Evolutionary conservation across 2,888 invertebrate genomes (phyloP), one percentile per base, ranked within the genome.

Genomic region (Mesodorylaimus sp.): DNA sequence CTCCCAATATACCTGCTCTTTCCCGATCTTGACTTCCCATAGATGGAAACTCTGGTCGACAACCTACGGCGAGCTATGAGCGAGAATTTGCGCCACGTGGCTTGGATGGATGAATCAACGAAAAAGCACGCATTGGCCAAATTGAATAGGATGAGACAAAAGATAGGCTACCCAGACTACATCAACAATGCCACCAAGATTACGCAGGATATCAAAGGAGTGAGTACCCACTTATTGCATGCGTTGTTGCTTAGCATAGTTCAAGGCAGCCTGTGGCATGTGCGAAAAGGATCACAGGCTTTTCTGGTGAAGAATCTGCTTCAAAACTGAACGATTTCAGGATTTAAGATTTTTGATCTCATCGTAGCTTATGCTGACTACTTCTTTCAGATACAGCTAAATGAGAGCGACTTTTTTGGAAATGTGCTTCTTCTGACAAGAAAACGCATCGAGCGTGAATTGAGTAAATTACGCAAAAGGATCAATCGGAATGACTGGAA

Each of bases 51-150:
- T 46, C 53, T 59, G 57, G 55, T 59, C 41, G 44, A 45, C 1
- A 58, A 58, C 43, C 51, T 60, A 46, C 56, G 56, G 38, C 50
- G 50, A 28, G 51, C 60, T 24, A 57, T 61, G 57, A 56, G 57
- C 41, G 55, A 55, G 21, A 57, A 57, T 1, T 41, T 61, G 23
- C 43, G 59, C 41, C 58, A 57, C 46, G 57, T 57, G 0, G 61
- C 59, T 47, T 61, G 61, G 61, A 61, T 61, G 48, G 60, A 61
- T 48, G 59, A 60, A 48, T 56, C 52, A 45, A 61, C 61, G 21
- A 43, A 59, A 38, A 53, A 54, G 19, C 55, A 56, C 3, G 61
- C 61, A 2, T 43, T 60, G 25, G 50, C 50, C 39, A 61, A 61
- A 45, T 38, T 61, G 23, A 55, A 58, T 26, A 55, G 53, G 28